Conservation (phyloP, 2,113 vertebrate species). For the Callopanchax toddi region DNA sequence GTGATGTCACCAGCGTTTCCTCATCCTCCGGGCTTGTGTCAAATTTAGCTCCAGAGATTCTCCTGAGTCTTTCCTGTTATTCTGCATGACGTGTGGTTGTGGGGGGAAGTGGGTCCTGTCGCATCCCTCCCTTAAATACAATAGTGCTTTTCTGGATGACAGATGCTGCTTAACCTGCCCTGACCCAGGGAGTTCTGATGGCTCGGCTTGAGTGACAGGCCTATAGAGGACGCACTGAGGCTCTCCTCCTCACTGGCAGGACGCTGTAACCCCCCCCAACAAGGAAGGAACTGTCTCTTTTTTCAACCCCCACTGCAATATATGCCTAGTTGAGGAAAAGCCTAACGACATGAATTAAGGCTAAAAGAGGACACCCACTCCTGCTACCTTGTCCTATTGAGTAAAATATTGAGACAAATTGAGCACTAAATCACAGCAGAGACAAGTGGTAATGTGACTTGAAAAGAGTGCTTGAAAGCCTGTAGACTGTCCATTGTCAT, state of each 20-base stretch:
- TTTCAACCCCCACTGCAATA: slow-evolving; percentile 49
- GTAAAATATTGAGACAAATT: slow-evolving; percentile 75
- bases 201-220: slow-evolving; percentile 69
- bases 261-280: slow-evolving; percentile 26
- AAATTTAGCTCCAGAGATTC: slow-evolving; percentile 70
- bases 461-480: slow-evolving; percentile 57
- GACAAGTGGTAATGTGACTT: slow-evolving; percentile 62
- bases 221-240: slow-evolving; percentile 53
- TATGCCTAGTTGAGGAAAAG: slow-evolving; percentile 57
- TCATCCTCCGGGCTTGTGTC: slow-evolving; percentile 65
- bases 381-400: slow-evolving; percentile 67
- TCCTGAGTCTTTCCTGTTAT: slow-evolving; percentile 76
- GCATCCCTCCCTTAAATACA: slow-evolving; percentile 61
- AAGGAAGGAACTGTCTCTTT: slow-evolving; percentile 65
- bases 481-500: slow-evolving; percentile 62
- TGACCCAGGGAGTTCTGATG: slow-evolving; percentile 70
- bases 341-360: slow-evolving; percentile 66
- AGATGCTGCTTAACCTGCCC: slow-evolving; percentile 79
- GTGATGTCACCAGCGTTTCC: slow-evolving; percentile 77
- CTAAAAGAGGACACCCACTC: slow-evolving; percentile 54
- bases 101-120: slow-evolving; percentile 5
- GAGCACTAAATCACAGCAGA: slow-evolving; percentile 69
- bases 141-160: slow-evolving; percentile 75
- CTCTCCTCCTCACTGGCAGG: slow-evolving; percentile 49
- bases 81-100: slow-evolving; percentile 47